Evolutionary conservation across 2,888 invertebrate genomes (phyloP), one percentile per base, ranked within the genome.

Genomic region (Drosophila phalerata): DNA sequence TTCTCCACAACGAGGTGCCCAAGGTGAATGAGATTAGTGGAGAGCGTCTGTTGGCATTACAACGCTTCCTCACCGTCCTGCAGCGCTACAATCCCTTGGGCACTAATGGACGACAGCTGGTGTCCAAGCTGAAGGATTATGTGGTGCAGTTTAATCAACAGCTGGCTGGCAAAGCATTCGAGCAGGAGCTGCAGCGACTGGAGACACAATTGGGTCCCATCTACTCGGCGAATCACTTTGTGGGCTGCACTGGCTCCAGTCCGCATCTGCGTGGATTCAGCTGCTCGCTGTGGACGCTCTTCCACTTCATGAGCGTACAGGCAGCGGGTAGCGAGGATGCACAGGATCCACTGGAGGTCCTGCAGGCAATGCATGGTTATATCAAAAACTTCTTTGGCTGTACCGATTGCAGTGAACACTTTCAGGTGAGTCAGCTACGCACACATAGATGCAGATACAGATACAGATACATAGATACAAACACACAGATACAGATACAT

Each of bases 311-410:
- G 62, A 97, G 98, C 0, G 97, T 98, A 0, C 95, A 96, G 90
- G 96, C 97, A 11, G 94, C 94, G 5, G 91, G 92, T 28, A 82
- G 75, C 17, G 93, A 92, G 43, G 90, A 93, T 42, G 93, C 94
- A 9, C 87, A 90, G 4, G 94, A 95, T 88, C 95, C 96, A 0
- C 93, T 94, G 3, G 95, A 95, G 90, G 95, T 98, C 2, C 92
- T 99, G 5, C 94, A 94, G 79, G 96, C 96, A 0, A 97, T 99
- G 94, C 95, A 96, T 89, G 97, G 96, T 0, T 99, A 98, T 91
- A 94, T 99, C 19, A 96, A 96, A 87, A 92, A 97, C 91, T 99
- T 98, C 93, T 98, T 99, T 92, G 97, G 98, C 3, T 99, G 99
- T 91, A 94, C 95, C 3, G 97, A 97, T 68, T 99, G 99, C 91